Conservation (phyloP, 2,113 vertebrate species). For the Pseudorectes ferrugineus region DNA sequence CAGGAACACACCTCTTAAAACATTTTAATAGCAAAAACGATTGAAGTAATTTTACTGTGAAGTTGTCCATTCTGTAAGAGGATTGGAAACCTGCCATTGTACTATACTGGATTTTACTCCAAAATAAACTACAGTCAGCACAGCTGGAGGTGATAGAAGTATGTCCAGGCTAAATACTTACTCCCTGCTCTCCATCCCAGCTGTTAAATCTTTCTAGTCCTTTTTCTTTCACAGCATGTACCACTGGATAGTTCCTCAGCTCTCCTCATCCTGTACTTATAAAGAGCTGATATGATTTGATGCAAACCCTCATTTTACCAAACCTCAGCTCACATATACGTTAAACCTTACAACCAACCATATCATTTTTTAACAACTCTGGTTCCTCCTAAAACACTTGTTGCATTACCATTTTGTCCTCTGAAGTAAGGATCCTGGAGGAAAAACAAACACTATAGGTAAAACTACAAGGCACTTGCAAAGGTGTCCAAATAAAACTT, state of each 20-base stretch:
- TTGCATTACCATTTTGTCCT: not conserved
- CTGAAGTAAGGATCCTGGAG: not conserved
- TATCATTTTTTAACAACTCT: not conserved
- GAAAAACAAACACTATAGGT: not conserved
- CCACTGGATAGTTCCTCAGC: not conserved
- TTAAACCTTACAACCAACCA: not conserved
- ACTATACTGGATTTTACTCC: not conserved
- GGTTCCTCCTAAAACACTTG: not conserved
- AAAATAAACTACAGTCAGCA: conserved; percentile 14
- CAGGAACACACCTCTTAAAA: not conserved
- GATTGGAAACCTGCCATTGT: not conserved
- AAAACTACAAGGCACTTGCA: not conserved
- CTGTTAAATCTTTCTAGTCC: not conserved
- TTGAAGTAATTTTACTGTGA: not conserved
- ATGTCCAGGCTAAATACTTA: conserved; percentile 8
- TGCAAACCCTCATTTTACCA: not conserved
- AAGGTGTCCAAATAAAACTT: not conserved
- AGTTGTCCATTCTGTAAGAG: not conserved
- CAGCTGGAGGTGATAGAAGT: conserved; percentile 9
- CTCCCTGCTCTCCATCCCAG: not conserved
- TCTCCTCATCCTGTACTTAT: not conserved
- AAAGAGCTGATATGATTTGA: not conserved
- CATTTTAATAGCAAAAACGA: not conserved
- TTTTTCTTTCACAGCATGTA: not conserved
- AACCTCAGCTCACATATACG: not conserved